These are phyloP conservation scores for Peromyscus leucopus DNA, from an alignment of 2,113 vertebrate genomes.

Conservation along the genomic window DNA sequence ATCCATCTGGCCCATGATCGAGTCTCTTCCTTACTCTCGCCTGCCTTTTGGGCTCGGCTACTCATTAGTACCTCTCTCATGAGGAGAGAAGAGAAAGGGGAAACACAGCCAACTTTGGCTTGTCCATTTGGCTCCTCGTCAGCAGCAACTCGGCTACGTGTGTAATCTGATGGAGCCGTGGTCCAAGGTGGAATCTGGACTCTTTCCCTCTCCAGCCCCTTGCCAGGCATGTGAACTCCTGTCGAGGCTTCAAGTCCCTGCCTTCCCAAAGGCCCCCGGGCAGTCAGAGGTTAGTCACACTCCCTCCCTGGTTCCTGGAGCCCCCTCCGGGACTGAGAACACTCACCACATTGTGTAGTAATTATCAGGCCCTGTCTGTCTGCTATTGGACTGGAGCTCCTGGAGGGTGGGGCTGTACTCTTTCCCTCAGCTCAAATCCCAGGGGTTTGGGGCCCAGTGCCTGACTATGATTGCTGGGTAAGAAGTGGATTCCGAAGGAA, in stretches of 20 bases:
- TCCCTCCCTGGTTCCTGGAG: slow-evolving; percentile 56
- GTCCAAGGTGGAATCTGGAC: slow-evolving; percentile 76
- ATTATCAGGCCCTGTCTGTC: slow-evolving; percentile 19
- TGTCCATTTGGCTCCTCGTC: slow-evolving; percentile 71
- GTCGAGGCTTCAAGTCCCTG: slow-evolving; percentile 71
- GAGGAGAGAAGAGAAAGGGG: slow-evolving; percentile 4
- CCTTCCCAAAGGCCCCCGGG: slow-evolving; percentile 62
- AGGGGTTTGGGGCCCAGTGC: background rate
- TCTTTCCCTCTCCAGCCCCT: slow-evolving; percentile 71
- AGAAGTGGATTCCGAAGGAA: background rate
- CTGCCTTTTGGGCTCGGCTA: slow-evolving; percentile 30
- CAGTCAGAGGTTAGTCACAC: slow-evolving; percentile 71
- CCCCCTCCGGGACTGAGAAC: slow-evolving; percentile 60
- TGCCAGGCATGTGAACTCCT: slow-evolving; percentile 81
- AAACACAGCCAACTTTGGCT: slow-evolving; percentile 57
- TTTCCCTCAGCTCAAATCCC: background rate
- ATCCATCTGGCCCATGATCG: background rate
- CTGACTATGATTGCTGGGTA: background rate
- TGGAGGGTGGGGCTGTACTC: background rate
- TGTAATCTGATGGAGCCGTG: slow-evolving; percentile 77
- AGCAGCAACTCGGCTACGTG: slow-evolving; percentile 64
- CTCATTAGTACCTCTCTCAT: slow-evolving; percentile 69
- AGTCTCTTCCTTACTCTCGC: background rate
- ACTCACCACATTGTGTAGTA: slow-evolving; percentile 56
- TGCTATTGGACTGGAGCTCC: background rate